Base-by-base conservation (phyloP, 2,113 vertebrate species). In the Telmatochromis sp. region DNA sequence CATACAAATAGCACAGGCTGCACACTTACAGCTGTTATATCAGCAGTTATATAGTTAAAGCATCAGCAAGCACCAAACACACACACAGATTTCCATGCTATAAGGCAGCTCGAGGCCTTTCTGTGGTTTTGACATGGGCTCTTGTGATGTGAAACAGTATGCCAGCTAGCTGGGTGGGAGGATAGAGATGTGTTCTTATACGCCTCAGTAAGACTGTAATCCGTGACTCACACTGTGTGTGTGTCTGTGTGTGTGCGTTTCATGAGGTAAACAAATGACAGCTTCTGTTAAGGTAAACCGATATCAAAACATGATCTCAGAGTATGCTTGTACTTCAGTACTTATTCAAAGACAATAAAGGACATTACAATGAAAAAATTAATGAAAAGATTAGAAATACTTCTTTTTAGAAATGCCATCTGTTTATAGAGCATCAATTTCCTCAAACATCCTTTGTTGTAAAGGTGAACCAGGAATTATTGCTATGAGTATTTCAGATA, bases 61-160 rank as follows among this genome's bases (percentile, higher is more conserved):
- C 47, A 78, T 81, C 65, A 65, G 21, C 26, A 51, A 82, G 54
- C 26, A 83, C 17, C 33, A 70, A 80, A 58, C 53, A 87, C 42
- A 86, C 83, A 65, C 45, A 86, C 78, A 87, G 47, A 85, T 70
- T 49, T 28, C 83, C 57, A 53, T 23, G 55, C 94, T 85, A n/a
- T 60, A 83, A 93, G 89, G 91, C 65, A 90, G 89, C 94, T 91
- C 2, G n/a, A 82, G 92, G 93, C 89, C 85, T 86, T 87, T 90
- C 45, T 90, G 85, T 87, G 85, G 85, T 85, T 93, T 89, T 88
- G 87, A 93, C 92, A 91, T 49, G 83, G 87, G 81, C 49, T 86
- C 84, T 90, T 89, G 80, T 86, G 90, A 94, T 91, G 84, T 91
- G 82, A 80, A 91, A 88, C 87, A 89, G 86, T 87, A 85, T 82